A percentile compares a stretch with the other conserved stretches of the same genome.
Conservation (phyloP, 2,113 vertebrate species). For the Mola mola region DNA sequence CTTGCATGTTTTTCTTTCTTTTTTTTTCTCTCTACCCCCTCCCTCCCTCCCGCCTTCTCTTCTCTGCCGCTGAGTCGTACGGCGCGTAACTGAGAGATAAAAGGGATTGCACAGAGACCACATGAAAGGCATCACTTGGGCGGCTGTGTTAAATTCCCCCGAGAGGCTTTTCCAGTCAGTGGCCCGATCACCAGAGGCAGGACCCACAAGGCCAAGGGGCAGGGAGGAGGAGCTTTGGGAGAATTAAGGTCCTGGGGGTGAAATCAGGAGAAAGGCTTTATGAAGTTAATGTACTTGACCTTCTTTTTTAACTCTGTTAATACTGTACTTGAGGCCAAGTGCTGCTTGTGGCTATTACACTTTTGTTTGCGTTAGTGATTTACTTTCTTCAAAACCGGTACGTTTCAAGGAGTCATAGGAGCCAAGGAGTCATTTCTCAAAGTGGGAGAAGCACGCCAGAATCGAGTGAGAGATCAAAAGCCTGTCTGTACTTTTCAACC, state of each 20-base stretch:
- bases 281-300: conserved; percentile 54
- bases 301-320: too few species aligned
- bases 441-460: conserved; percentile 2
- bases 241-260: conserved; percentile 53
- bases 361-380: too few species aligned
- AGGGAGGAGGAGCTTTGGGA: conserved; percentile 58
- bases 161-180: conserved; percentile 77
- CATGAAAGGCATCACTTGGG: conserved; percentile 77
- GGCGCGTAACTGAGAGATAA: conserved; percentile 75
- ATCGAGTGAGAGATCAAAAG: conserved; percentile 46
- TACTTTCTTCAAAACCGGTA: too few species aligned
- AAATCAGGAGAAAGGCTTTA: conserved; percentile 52
- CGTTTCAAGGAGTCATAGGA: conserved; percentile 6
- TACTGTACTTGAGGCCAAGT: too few species aligned
- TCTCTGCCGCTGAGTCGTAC: conserved; percentile 67
- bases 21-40: neutral
- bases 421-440: conserved; percentile 7
- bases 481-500: conserved; percentile 56
- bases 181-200: conserved; percentile 64
- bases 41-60: conserved; percentile 35
- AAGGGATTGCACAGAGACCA: conserved; percentile 75
- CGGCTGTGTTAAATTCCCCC: conserved; percentile 78
- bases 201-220: conserved; percentile 72
- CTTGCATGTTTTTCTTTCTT: conserved; percentile 59
- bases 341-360: too few species aligned